Conservation (phyloP, 1,140 invertebrate genomes). For the Mylabris phalerata region DNA sequence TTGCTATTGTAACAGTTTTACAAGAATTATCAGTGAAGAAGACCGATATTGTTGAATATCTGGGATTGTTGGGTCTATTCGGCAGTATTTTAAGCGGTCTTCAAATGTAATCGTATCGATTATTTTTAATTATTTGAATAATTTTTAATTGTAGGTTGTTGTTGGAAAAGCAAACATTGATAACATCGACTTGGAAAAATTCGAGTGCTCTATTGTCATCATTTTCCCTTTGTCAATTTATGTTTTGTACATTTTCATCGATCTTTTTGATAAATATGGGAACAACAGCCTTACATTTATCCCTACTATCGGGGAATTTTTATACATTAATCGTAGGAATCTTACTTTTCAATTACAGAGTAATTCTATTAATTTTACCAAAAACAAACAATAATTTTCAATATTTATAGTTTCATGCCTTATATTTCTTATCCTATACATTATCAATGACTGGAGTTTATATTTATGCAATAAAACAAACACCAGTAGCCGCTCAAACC, state of each 20-base stretch:
- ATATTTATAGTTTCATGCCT: slow-evolving; percentile 64
- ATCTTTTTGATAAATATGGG: slow-evolving; percentile 71
- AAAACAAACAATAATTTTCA: slow-evolving; percentile 1
- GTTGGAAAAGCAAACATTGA: slow-evolving; percentile 45
- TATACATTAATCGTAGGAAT: slow-evolving; percentile 77
- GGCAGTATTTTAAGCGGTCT: slow-evolving; percentile 70
- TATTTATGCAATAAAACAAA: slow-evolving; percentile 59
- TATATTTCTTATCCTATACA: slow-evolving; percentile 73
- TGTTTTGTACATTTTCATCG: slow-evolving; percentile 71
- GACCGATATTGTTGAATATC: slow-evolving; percentile 71
- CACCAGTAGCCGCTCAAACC: slow-evolving; percentile 45
- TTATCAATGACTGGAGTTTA: slow-evolving; percentile 70
- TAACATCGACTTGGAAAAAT: slow-evolving; percentile 49
- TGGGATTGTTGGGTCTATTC: slow-evolving; percentile 80
- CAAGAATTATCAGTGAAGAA: slow-evolving; percentile 80
- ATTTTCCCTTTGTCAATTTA: slow-evolving; percentile 51
- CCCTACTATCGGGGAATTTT: slow-evolving; percentile 78
- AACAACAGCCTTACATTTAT: slow-evolving; percentile 74
- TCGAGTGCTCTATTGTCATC: slow-evolving; percentile 51
- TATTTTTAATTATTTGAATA: background rate
- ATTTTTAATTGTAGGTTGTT: slow-evolving; percentile 37
- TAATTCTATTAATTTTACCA: slow-evolving; percentile 40
- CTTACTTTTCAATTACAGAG: slow-evolving; percentile 75
- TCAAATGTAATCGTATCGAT: slow-evolving; percentile 58
- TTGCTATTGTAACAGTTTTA: slow-evolving; percentile 74